Evolutionary conservation across 2,888 invertebrate species (phyloP).

Genomic region (Minunthozetes semirufus): DNA sequence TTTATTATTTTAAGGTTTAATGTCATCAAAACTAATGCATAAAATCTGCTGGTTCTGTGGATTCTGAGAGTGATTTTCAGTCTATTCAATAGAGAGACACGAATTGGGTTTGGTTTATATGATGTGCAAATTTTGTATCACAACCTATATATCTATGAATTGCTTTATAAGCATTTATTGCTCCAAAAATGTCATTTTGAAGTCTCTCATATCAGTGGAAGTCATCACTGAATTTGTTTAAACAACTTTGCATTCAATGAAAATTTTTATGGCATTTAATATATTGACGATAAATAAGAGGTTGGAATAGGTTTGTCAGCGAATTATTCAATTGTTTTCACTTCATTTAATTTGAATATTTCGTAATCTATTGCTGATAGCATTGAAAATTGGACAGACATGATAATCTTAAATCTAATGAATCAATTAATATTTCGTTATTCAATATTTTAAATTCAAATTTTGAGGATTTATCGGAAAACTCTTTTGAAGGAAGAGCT

Average conservation of each 20-base stretch:
- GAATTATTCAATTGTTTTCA: neutral
- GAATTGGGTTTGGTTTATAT: neutral
- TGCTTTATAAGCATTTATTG: slow-evolving; percentile 8
- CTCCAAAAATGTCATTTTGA: neutral
- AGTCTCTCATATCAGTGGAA: neutral
- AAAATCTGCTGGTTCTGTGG: neutral
- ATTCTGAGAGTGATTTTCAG: neutral
- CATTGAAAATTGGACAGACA: too few relatives aligned
- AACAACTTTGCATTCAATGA: neutral
- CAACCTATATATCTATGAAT: neutral
- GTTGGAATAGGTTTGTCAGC: neutral
- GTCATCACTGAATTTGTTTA: neutral
- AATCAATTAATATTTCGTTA: too few relatives aligned
- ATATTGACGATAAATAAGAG: neutral
- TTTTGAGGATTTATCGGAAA: too few relatives aligned
- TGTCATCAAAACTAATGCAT: neutral
- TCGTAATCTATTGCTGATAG: too few relatives aligned
- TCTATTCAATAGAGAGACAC: neutral
- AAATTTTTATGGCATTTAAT: neutral
- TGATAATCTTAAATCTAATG: too few relatives aligned
- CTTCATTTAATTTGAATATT: too few relatives aligned
- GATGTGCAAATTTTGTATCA: neutral
- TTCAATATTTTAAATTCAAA: too few relatives aligned
- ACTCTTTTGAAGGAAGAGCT: too few relatives aligned
- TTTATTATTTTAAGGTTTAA: neutral